phyloP scores from a whole-genome alignment of 2,113 vertebrate species.

The Pardalotus punctatus region DNA sequence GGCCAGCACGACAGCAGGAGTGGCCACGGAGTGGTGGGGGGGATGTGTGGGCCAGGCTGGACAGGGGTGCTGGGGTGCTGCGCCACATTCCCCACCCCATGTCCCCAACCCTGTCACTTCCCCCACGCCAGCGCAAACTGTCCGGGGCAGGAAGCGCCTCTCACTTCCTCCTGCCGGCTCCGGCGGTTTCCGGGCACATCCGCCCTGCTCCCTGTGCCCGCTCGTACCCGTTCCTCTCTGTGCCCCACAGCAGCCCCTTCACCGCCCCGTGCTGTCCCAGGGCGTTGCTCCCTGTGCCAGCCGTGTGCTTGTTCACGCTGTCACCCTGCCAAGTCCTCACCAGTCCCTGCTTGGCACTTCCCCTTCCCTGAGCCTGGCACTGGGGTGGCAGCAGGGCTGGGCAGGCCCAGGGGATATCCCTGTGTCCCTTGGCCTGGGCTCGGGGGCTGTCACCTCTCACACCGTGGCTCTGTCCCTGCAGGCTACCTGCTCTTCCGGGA shows the following conservation, averaged over 20 bases:
- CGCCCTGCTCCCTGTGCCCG: background rate
- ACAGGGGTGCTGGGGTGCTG: background rate
- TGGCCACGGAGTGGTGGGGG: rapidly evolving
- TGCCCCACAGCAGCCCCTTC: background rate
- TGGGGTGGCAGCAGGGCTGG: background rate
- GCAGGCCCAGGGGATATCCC: background rate
- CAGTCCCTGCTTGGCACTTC: background rate
- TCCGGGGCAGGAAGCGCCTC: slow-evolving; percentile 39
- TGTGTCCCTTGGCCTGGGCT: background rate
- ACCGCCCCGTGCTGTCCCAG: rapidly evolving
- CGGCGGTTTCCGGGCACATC: slow-evolving; percentile 55
- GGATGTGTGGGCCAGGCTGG: background rate
- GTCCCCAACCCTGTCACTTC: slow-evolving; percentile 15
- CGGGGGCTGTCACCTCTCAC: background rate
- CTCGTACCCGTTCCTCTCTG: background rate
- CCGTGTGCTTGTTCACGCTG: rapidly evolving
- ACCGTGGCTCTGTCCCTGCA: background rate
- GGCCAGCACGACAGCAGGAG: rapidly evolving
- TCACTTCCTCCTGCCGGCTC: slow-evolving; percentile 47
- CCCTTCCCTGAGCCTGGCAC: background rate
- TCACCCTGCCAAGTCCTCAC: background rate
- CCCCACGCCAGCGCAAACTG: background rate
- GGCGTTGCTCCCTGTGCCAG: background rate
- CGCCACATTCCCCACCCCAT: background rate
- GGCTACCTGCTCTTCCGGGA: slow-evolving; percentile 78